These are phyloP conservation scores for Clytia hemisphaerica DNA, from an alignment of 30 jellyfish, hydroid and myxozoan species.

Conservation along the genomic window DNA sequence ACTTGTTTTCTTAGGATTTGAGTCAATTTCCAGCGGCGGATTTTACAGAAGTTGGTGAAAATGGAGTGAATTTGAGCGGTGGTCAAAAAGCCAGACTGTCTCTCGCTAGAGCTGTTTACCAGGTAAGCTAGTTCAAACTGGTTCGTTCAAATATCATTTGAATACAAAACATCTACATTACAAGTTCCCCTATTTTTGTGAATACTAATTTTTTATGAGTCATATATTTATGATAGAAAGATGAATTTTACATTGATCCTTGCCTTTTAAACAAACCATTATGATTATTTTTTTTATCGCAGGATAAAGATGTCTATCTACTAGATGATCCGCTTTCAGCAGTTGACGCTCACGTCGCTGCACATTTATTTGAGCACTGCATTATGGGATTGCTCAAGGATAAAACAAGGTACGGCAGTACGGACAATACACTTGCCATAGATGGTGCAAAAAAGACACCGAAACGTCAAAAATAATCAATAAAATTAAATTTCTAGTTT, in stretches of 20 bases:
- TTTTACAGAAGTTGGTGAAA: conserved; percentile 91
- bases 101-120: conserved; percentile 92
- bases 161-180: too few relatives aligned
- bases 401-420: conserved; percentile 66
- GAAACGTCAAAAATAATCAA: too few relatives aligned
- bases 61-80: conserved; percentile 92
- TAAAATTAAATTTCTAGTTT: too few relatives aligned
- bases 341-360: conserved; percentile 89
- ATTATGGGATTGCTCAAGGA: conserved; percentile 70
- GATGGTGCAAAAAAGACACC: too few relatives aligned
- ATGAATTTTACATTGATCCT: neutral
- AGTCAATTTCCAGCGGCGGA: conserved; percentile 77
- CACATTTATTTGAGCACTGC: conserved; percentile 68
- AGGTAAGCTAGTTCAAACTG: too few relatives aligned
- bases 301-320: conserved; percentile 76
- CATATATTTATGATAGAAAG: neutral
- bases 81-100: conserved; percentile 95
- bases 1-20: too few relatives aligned
- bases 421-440: too few relatives aligned
- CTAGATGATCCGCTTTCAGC: conserved; percentile 94
- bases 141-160: too few relatives aligned
- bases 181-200: neutral
- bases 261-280: neutral
- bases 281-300: neutral
- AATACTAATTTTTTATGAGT: neutral